Percentiles rank a stretch among this genome's conserved stretches.
Evolutionary conservation across 37 sponge, comb jelly and placozoan species (phyloP).

Genomic region (Axinella damicornis): DNA sequence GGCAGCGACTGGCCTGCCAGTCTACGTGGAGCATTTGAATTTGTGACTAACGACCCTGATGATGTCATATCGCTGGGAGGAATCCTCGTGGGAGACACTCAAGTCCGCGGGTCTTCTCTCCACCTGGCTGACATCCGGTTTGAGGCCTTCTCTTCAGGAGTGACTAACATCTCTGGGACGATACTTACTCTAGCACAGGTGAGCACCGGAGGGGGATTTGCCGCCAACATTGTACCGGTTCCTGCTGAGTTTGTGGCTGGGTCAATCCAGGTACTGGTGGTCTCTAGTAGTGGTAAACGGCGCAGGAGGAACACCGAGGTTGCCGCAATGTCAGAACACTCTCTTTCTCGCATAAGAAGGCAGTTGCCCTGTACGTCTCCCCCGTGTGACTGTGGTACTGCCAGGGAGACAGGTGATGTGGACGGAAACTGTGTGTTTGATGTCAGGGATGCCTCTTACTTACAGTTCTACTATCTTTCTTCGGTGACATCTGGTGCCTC

Average conservation of each 20-base stretch:
- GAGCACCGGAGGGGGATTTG: not conserved
- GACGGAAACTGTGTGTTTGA: conserved; percentile 80
- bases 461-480: conserved; percentile 49
- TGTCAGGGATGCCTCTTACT: conserved; percentile 57
- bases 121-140: conserved; percentile 53
- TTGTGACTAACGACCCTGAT: conserved; percentile 11
- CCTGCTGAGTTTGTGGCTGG: conserved; percentile 66
- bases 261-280: conserved; percentile 21
- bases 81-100: conserved; percentile 12
- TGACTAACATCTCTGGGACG: conserved; percentile 24
- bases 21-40: conserved; percentile 1
- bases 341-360: not conserved
- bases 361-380: conserved; percentile 25
- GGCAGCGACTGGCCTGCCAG: conserved; percentile 38
- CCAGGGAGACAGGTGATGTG: conserved; percentile 70
- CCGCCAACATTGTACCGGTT: conserved; percentile 16
- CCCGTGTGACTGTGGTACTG: conserved; percentile 49
- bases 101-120: conserved; percentile 20
- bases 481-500: not conserved
- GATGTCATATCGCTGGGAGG: conserved; percentile 60
- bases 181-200: conserved; percentile 29
- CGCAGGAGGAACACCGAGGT: not conserved
- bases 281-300: not conserved
- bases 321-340: no score
- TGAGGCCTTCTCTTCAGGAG: conserved; percentile 29